phyloP scores from a whole-genome alignment of 2,113 vertebrate genomes.

The Mus pahari region DNA sequence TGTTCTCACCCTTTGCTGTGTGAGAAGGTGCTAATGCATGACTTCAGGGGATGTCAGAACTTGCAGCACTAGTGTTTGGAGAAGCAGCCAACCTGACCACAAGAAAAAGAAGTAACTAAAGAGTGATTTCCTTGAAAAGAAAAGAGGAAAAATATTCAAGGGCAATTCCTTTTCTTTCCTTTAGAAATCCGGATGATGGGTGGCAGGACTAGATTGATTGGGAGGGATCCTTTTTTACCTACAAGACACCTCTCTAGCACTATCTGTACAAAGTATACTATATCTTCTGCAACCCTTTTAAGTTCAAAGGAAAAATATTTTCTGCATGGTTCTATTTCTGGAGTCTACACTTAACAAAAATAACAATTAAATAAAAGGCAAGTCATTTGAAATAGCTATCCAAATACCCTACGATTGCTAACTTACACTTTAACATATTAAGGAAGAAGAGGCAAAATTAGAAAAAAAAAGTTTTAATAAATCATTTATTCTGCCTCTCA shows the following conservation, averaged over 20 bases:
- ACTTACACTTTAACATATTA: background rate
- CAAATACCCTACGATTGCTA: background rate
- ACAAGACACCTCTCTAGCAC: background rate
- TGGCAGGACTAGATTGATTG: background rate
- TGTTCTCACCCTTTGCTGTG: slow-evolving; percentile 95
- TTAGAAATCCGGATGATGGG: background rate
- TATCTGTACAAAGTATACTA: background rate
- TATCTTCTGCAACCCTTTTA: slow-evolving; percentile 59
- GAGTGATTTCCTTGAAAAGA: slow-evolving; percentile 80
- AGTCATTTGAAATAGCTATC: slow-evolving; percentile 21
- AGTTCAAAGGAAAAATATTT: background rate
- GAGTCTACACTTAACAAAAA: slow-evolving; percentile 61
- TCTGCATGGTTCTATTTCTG: slow-evolving; percentile 62
- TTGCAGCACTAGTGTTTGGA: slow-evolving; percentile 90
- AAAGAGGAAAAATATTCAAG: slow-evolving; percentile 56
- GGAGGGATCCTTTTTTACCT: slow-evolving; percentile 37
- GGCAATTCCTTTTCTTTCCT: slow-evolving; percentile 67
- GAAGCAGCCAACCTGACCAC: slow-evolving; percentile 89
- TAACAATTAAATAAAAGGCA: slow-evolving; percentile 20
- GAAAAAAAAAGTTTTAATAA: background rate
- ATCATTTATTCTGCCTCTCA: background rate
- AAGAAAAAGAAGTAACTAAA: slow-evolving; percentile 86
- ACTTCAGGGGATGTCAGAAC: slow-evolving; percentile 96
- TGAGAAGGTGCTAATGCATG: slow-evolving; percentile 95
- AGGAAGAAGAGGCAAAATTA: background rate